Evolutionary conservation across 2,888 invertebrate species (phyloP), one percentile per base, ranked within the genome.

Genomic region (Venustoraphidia nigricollis): DNA sequence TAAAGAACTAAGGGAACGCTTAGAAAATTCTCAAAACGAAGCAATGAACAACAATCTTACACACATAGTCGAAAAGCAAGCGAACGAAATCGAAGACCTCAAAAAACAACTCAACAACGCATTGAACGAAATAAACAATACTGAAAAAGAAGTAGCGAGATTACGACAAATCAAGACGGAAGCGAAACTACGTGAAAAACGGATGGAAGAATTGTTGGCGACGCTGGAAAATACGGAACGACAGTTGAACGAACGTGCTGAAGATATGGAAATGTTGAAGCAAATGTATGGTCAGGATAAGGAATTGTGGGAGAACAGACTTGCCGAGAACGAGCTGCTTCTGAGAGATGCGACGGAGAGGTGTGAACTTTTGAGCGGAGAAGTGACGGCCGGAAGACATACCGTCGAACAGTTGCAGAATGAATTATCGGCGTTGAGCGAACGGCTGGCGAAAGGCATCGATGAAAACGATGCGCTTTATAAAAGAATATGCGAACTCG

Each of bases 391-490:
- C 10, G 80, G 79, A 55, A 80, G 81, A 58, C 72, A 75, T 49
- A 73, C 74, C 10, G 73, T 84, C n/a, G 72, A 75, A 51, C 76
- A 77, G 53, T 64, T 86, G 45, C 81, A 83, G 58, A 70, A 74
- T 53, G 84, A 87, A 62, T 65, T 85, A 9, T 73, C 75, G 35
- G 77, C 77, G 51, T 68, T 79, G 6, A 80, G 81, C 58, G 81
- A 84, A 51, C 69, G 75, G 35, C 63, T 86, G 41, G 66, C 80
- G 3, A 76, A 77, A 55, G 81, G 83, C 50, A 80, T 82, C 39
- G 82, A 84, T 59, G 88, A 88, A 63, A 88, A 86, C 60, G 86
- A 87, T 58, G 69, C 70, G 13, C 68, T 89, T 17, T 86, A 82
- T 57, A 72, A 74, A 45, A 77, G 81, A 55, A 71, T 89, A 48